A percentile compares a stretch with the other conserved stretches of the same genome.
phyloP scores from a whole-genome alignment of 2,113 vertebrate genomes.

The Cephalopholis sonnerati region DNA sequence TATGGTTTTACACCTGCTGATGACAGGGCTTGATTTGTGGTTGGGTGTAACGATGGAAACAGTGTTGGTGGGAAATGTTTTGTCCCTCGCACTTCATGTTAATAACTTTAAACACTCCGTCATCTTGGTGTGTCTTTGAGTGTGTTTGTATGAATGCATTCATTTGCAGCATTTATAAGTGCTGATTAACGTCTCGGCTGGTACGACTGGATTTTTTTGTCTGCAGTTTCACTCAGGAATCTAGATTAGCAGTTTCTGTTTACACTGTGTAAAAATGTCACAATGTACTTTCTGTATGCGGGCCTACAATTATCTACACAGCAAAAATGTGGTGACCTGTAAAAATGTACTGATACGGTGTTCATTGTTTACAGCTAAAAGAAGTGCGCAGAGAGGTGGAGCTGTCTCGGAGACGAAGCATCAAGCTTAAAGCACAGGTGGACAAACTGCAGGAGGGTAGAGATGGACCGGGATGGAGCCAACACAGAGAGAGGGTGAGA shows the following conservation, averaged over 20 bases:
- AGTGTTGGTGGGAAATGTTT: background rate
- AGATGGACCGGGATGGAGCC: slow-evolving; percentile 76
- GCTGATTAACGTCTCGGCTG: slow-evolving; percentile 15
- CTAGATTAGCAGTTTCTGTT: slow-evolving; percentile 66
- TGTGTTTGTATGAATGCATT: background rate
- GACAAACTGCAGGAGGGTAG: slow-evolving; percentile 83
- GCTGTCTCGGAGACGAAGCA: slow-evolving; percentile 79
- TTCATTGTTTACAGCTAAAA: slow-evolving; percentile 72
- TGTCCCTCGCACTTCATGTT: background rate
- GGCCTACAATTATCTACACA: background rate
- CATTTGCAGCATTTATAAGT: background rate
- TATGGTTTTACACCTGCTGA: slow-evolving; percentile 9
- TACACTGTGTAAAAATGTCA: slow-evolving; percentile 25
- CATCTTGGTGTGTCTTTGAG: background rate
- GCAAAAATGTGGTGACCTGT: background rate
- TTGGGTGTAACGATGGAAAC: background rate
- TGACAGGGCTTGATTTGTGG: slow-evolving; percentile 21
- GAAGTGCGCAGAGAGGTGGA: slow-evolving; percentile 85
- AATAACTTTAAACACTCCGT: background rate
- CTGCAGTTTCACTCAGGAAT: slow-evolving; percentile 49
- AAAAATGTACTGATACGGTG: background rate
- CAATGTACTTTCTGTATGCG: background rate
- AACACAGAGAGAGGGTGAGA: slow-evolving; percentile 78
- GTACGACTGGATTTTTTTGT: slow-evolving; percentile 39
- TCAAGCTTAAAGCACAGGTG: slow-evolving; percentile 84